Evolutionary conservation across 1,140 invertebrate genomes (phyloP).

Genomic region (Batillaria attramentaria): DNA sequence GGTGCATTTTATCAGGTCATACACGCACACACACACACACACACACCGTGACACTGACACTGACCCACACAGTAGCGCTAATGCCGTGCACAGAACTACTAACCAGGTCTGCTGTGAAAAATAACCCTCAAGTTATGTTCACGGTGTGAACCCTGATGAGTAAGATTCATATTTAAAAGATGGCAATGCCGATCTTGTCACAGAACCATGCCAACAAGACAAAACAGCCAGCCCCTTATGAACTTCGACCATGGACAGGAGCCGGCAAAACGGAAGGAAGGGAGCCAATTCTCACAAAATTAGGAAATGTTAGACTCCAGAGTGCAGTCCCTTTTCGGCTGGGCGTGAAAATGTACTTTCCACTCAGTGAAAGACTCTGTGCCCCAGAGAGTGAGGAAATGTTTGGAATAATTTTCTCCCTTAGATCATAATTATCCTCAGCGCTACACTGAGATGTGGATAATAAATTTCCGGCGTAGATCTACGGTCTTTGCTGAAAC

Average conservation of each 20-base stretch:
- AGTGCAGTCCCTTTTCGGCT: too few species aligned
- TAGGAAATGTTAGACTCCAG: background rate
- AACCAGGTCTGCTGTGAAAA: constrained; percentile 16
- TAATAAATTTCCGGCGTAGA: too few species aligned
- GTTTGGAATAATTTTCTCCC: too few species aligned
- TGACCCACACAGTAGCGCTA: background rate
- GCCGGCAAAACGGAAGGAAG: too few species aligned
- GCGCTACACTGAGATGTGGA: too few species aligned
- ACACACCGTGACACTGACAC: background rate
- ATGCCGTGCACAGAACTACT: too few species aligned
- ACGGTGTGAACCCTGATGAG: background rate
- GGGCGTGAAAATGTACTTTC: too few species aligned
- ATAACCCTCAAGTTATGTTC: background rate
- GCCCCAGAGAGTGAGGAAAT: too few species aligned
- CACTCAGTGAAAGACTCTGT: too few species aligned
- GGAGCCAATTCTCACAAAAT: background rate
- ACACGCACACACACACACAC: constrained; percentile 7
- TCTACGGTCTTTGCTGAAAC: too few species aligned
- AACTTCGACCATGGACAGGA: too few species aligned
- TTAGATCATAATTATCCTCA: too few species aligned
- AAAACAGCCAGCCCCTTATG: background rate
- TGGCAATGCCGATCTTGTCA: background rate
- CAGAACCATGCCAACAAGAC: background rate
- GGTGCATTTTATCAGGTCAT: background rate
- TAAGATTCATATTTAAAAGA: background rate